Percentiles rank a stretch among this genome's conserved stretches.
Conservation (phyloP, 1,140 invertebrate species). For the Drosophila orosa region DNA sequence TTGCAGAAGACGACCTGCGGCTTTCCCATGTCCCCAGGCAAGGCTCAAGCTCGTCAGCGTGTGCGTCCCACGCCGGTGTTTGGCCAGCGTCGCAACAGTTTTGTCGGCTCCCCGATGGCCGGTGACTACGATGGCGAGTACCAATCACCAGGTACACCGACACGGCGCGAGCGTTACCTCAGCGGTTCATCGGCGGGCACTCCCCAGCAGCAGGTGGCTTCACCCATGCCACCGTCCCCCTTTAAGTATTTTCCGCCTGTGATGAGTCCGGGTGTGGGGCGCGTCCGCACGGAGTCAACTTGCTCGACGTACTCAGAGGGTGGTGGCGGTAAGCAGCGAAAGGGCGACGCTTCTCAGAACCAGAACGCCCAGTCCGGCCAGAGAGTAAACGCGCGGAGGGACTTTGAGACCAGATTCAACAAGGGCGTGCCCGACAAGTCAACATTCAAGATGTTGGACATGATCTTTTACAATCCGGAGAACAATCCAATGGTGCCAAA, state of each 20-base stretch:
- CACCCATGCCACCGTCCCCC: constrained; percentile 46
- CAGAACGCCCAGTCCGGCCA: constrained; percentile 52
- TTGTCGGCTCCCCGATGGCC: constrained; percentile 60
- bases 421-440: constrained; percentile 87
- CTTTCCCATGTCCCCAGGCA: constrained; percentile 71
- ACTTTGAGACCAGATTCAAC: constrained; percentile 86
- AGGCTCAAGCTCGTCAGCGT: constrained; percentile 57
- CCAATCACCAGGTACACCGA: constrained; percentile 72
- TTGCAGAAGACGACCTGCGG: constrained; percentile 64
- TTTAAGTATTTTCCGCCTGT: constrained; percentile 60
- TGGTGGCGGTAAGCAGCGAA: constrained; percentile 54
- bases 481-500: constrained; percentile 88
- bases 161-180: constrained; percentile 68
- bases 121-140: constrained; percentile 74
- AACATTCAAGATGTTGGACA: constrained; percentile 94
- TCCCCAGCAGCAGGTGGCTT: constrained; percentile 45
- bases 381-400: constrained; percentile 84
- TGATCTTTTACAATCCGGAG: constrained; percentile 94
- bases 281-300: constrained; percentile 84
- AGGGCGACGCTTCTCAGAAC: constrained; percentile 51
- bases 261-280: constrained; percentile 68
- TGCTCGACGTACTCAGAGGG: constrained; percentile 81
- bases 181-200: constrained; percentile 65
- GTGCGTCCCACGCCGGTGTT: constrained; percentile 67
- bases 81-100: constrained; percentile 85